These are phyloP conservation scores for Lepidothrix coronata DNA, from an alignment of 2,113 vertebrate species.

Conservation along the genomic window DNA sequence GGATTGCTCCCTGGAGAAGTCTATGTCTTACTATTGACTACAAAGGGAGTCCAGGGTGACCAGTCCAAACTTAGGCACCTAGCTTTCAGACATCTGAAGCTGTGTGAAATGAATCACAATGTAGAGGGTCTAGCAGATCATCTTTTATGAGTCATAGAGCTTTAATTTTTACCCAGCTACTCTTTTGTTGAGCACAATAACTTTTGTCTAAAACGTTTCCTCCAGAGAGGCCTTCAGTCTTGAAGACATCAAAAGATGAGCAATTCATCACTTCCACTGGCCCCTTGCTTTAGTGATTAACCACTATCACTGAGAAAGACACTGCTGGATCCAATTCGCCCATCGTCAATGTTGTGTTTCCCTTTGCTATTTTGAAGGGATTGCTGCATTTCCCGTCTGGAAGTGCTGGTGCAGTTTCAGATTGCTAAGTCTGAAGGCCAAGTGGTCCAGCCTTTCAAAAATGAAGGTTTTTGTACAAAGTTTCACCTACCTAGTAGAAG, in stretches of 20 bases:
- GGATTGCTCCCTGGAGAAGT: background rate
- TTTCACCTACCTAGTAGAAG: background rate
- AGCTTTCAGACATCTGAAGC: background rate
- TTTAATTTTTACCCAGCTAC: background rate
- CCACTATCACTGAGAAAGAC: background rate
- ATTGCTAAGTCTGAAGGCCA: background rate
- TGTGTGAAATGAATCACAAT: background rate
- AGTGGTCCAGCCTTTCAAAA: background rate
- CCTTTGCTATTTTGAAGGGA: background rate
- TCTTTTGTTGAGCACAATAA: background rate
- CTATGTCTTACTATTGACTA: background rate
- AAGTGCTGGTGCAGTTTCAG: background rate
- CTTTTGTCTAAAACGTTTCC: background rate
- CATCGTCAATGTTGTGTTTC: background rate
- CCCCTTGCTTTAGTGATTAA: background rate
- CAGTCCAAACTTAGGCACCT: background rate
- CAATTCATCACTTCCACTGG: background rate
- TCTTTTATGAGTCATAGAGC: background rate
- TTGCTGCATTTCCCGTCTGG: background rate
- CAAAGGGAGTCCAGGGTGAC: background rate
- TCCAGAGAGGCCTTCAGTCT: background rate
- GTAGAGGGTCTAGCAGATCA: background rate
- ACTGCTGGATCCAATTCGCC: background rate
- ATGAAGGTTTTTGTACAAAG: background rate
- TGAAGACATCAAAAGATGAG: background rate